phyloP scores from a whole-genome alignment of 2,888 invertebrate genomes.

The Rhorus exstirpatorius region DNA sequence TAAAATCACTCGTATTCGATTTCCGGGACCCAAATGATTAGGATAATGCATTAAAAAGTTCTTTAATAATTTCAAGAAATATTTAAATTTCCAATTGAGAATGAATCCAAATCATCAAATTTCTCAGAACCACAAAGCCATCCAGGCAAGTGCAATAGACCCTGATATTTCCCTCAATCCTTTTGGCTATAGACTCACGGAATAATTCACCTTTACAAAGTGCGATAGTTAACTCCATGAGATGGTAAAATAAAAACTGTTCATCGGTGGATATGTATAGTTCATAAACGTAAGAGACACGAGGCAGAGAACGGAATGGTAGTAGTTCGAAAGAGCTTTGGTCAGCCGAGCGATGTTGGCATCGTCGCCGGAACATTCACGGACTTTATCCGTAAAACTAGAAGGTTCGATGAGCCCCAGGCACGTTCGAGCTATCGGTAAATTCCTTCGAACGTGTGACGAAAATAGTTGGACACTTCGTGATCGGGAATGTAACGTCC shows the following conservation, averaged over 20 bases:
- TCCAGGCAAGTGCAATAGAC: no score
- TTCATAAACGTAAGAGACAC: background rate
- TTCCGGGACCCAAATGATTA: no score
- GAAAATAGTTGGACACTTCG: constrained; percentile 18
- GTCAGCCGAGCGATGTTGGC: constrained; percentile 29
- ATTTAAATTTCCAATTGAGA: no score
- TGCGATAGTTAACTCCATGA: background rate
- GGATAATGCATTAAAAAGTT: no score
- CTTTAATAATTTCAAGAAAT: no score
- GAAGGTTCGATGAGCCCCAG: constrained; percentile 16
- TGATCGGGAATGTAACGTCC: constrained; percentile 19
- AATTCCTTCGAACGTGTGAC: constrained; percentile 38
- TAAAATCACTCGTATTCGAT: no score
- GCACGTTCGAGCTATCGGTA: constrained; percentile 37
- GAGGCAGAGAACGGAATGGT: background rate
- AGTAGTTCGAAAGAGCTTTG: constrained; percentile 27
- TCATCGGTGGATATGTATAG: no score
- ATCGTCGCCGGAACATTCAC: constrained; percentile 25
- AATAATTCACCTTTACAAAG: background rate
- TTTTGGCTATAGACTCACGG: background rate
- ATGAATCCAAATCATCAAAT: no score
- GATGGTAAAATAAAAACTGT: no score
- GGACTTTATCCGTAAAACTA: background rate
- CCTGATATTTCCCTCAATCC: no score
- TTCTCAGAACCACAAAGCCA: no score